Evolutionary conservation across 2,797 vertebrate genomes (phyloP).

Genomic region (Anableps anableps): DNA sequence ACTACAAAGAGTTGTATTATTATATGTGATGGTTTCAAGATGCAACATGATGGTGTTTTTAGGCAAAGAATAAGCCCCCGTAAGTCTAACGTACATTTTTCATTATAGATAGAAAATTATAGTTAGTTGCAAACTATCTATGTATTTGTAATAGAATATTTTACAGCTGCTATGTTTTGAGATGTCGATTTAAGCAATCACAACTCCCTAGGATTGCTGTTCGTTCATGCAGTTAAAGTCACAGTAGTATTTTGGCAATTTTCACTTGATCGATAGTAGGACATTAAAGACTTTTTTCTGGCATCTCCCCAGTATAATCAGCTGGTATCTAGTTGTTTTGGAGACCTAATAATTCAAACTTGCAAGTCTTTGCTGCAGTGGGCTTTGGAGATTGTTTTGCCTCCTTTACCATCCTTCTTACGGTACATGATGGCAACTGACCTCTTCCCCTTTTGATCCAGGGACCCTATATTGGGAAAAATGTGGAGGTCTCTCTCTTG

Average conservation of each 20-base stretch:
- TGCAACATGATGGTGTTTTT: neutral
- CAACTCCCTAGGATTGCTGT: too few relatives aligned
- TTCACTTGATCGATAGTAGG: too few relatives aligned
- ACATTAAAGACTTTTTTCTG: too few relatives aligned
- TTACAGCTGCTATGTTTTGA: too few relatives aligned
- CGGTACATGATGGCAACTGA: constrained; percentile 24
- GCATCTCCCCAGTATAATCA: too few relatives aligned
- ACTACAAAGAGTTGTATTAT: neutral
- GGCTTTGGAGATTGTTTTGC: neutral
- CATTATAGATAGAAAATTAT: neutral
- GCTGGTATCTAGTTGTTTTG: too few relatives aligned
- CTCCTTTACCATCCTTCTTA: constrained; percentile 45
- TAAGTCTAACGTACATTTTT: neutral
- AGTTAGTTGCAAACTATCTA: neutral
- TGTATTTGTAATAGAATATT: neutral
- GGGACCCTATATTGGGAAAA: constrained; percentile 47
- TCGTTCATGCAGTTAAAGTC: too few relatives aligned
- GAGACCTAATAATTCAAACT: neutral
- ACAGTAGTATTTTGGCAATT: too few relatives aligned
- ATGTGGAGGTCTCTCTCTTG: constrained; percentile 63
- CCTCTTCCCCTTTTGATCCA: constrained; percentile 68
- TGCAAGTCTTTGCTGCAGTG: neutral
- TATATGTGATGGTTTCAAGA: neutral
- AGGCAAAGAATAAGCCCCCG: neutral
- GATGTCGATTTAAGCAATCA: too few relatives aligned